Evolutionary conservation across 2,113 vertebrate species (phyloP).

Genomic region (Corythornis cristatus): DNA sequence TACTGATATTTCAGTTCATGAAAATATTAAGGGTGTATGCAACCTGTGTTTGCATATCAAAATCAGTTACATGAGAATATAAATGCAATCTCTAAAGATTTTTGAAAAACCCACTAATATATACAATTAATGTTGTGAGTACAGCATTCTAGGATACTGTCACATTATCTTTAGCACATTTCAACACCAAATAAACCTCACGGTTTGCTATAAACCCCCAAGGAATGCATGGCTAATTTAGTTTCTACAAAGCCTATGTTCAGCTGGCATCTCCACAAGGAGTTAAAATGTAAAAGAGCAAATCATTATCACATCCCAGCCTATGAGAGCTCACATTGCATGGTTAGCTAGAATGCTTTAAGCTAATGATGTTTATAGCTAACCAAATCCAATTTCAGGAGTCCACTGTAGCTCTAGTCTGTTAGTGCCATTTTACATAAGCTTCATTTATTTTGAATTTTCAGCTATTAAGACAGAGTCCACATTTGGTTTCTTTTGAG

Average conservation of each 20-base stretch:
- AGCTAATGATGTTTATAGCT: conserved; percentile 75
- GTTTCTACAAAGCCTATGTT: conserved; percentile 55
- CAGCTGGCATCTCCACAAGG: conserved; percentile 58
- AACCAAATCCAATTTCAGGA: conserved; percentile 72
- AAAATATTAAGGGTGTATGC: background rate
- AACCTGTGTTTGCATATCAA: background rate
- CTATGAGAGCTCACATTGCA: conserved; percentile 56
- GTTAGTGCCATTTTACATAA: conserved; percentile 68
- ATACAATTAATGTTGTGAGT: background rate
- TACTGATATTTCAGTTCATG: background rate
- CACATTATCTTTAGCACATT: background rate
- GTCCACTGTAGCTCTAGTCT: conserved; percentile 59
- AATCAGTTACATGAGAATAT: background rate
- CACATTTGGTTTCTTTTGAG: conserved; percentile 60
- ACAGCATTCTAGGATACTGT: background rate
- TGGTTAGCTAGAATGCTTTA: conserved; percentile 63
- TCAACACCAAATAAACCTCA: conserved; percentile 43
- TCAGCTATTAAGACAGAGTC: conserved; percentile 49
- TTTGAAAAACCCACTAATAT: background rate
- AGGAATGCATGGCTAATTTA: conserved; percentile 46
- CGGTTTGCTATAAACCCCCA: conserved; percentile 34
- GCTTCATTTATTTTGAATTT: conserved; percentile 74
- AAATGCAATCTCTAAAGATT: background rate
- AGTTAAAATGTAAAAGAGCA: conserved; percentile 74
- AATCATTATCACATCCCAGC: conserved; percentile 51